Evolutionary conservation across 2,888 invertebrate species (phyloP), one percentile per base, ranked within the genome.

Genomic region (Graphium colonna): DNA sequence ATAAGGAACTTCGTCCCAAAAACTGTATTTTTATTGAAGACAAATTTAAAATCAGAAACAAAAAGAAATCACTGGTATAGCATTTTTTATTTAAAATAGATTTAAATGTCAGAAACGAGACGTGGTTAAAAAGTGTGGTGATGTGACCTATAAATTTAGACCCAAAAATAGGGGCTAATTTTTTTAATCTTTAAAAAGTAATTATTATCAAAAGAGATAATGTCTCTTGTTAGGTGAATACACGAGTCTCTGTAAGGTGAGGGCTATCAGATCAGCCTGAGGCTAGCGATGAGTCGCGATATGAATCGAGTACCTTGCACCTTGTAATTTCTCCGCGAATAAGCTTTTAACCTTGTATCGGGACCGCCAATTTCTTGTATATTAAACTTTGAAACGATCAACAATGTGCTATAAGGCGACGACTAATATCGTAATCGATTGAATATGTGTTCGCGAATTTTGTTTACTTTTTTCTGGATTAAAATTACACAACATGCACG

Each of bases 241-340:
- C 68, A 68, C 68, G 67, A 73, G 66, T 73, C 70, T 75, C 73
- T 67, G 73, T 69, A 66, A 64, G 62, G 62, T 54, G 4, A 3
- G 60, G 69, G 61, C 77, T 73, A 78, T 79, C 78, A 68, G 75
- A 75, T 73, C 62, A 31, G 82, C 88, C 80, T 52, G 72, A 59
- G 86, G 86, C 81, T 68, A 75, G 65, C 79, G 79, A 74, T 79
- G 79, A 77, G 69, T 67, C 68, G 69, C 68, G 83, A 83, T 84
- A 81, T 72, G 60, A 71, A 82, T 81, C 82, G 64, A 60, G 60
- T 57, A 56, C 60, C 61, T 64, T 65, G 68, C 68, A 74, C 73
- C 76, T 75, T 80, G 69, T 77, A 82, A 82, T 82, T 82, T 81
- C 66, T 60, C 56, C 62, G 66, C 52, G 56, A 38, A 57, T 18